Conservation (phyloP, 2,888 invertebrate species). For the Caenorhabditis virilis region DNA sequence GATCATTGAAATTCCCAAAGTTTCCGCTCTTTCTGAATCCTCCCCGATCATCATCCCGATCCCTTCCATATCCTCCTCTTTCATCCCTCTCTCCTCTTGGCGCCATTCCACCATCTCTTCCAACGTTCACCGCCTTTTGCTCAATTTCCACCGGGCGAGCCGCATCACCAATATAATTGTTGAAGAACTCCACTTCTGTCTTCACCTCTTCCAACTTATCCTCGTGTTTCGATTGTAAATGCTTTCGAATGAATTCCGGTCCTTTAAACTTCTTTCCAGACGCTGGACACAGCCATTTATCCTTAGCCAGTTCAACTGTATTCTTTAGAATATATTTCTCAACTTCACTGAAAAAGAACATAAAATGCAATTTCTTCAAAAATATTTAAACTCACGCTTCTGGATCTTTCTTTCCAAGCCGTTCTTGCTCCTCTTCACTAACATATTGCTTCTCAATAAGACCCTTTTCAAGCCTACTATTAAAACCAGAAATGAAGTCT, state of each 20-base stretch:
- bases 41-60: constrained; percentile 26
- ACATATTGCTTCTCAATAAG: constrained; percentile 76
- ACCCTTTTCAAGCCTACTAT: constrained; percentile 83
- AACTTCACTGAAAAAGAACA: constrained; percentile 74
- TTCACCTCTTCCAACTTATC: constrained; percentile 97
- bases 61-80: constrained; percentile 23
- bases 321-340: constrained; percentile 94
- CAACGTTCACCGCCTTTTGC: constrained; percentile 6
- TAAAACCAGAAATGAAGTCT: constrained; percentile 76
- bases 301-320: constrained; percentile 93
- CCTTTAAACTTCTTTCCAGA: constrained; percentile 99
- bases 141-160: constrained; percentile 89
- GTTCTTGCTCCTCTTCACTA: constrained; percentile 79
- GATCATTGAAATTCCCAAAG: no score
- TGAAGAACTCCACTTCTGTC: constrained; percentile 93
- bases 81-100: constrained; percentile 22
- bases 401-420: constrained; percentile 82
- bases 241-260: constrained; percentile 96
- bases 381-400: constrained; percentile 72
- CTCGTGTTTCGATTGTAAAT: constrained; percentile 93
- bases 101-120: not conserved
- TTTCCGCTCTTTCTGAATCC: no score
- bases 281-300: constrained; percentile 97
- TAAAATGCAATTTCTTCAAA: no score
- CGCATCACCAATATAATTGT: constrained; percentile 90